Base-by-base conservation (phyloP, 2,113 vertebrate species). In the Lampris megalopsis region DNA sequence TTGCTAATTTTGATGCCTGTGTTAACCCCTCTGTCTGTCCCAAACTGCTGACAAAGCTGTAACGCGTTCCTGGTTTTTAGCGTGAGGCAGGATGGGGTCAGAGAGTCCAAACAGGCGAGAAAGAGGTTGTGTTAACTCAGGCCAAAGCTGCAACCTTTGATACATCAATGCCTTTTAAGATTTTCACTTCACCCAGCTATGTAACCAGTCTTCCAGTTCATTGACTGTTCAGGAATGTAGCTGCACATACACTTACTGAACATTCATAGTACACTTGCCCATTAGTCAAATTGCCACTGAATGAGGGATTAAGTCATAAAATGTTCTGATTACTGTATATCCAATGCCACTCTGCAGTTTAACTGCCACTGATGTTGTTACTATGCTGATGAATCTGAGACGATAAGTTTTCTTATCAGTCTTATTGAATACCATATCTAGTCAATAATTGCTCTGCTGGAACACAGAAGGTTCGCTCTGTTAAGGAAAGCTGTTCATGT, bases 11-110 rank as follows among this genome's bases (percentile, higher is more conserved):
- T 60, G 73, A 43, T 5, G 48, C 57, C 43, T 24, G 66, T 50
- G 8, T 61, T 77, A 69, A 66, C 61, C 68, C 56, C 24, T 5
- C 10, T 53, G 64, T 68, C 68, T 7, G 60, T 54, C 48, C 60
- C 45, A 11, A 73, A 38, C 50, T 40, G 76, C 79, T 82, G 76
- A 75, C 42, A 45, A 10, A 64, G 77, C 76, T 73, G 56, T 57
- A 58, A 13, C 57, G 3, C 63, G 40, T 24, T 63, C 42, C 10
- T 49, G 53, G 2, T 49, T 40, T 38, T 10, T 5, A 37, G 49
- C 45, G 62, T 58, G 24, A 52, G 53, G 24, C 2, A 36, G 49
- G 41, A 36, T 24, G 52, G 54, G 62, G 56, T 80, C 63, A 80
- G 8, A 43, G 1, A 3, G 61, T 67, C 9, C 58, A 40, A 60